Base-by-base conservation (phyloP, 37 sponge, comb jelly and placozoan species). In the Petrosia ficiformis region DNA sequence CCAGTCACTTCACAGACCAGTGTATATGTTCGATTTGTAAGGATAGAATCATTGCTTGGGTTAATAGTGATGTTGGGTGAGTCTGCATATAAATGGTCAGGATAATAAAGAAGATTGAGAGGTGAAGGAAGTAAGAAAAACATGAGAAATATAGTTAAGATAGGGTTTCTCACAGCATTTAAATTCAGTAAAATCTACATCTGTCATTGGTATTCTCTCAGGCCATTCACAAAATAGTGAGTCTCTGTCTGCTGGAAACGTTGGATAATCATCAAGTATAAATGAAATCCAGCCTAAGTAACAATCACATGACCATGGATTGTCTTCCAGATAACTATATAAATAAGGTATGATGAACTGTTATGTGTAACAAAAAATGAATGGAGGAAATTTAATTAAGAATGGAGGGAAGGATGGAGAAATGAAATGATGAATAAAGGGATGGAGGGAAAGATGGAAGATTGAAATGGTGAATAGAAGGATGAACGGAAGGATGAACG, bases 281-380 rank as follows among this genome's bases (percentile, higher is more conserved):
- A 48, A 48, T 48, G 54, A 48, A 14, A 19, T 48, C 74, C 81
- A 59, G 11, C 21, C 74, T 0, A 84, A 77, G 30, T 43, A 40
- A 48, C 90, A 84, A 70, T 90, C 90, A 84, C 90, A 90, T 63
- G 84, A 83, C 74, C 75, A 80, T 10, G 79, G 82, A 33, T 90
- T 90, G 39, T 57, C 75, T 6, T 39, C 70, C 33, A 82, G 52
- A 54, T 64, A 76, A 21, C 81, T 87, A 42, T 4, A 56, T n/a
- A n/a, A n/a, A n/a, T n/a, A n/a, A n/a, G n/a, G n/a, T n/a, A n/a
- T n/a, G n/a, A n/a, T n/a, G n/a, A n/a, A n/a, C n/a, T n/a, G n/a
- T n/a, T n/a, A n/a, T n/a, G n/a, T n/a, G n/a, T n/a, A n/a, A n/a
- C n/a, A n/a, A n/a, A n/a, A n/a, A n/a, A n/a, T n/a, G n/a, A n/a